A percentile compares a stretch with the other conserved stretches of the same genome.
Evolutionary conservation across 1,140 invertebrate genomes (phyloP).

Genomic region (Oreohelix idahoensis): DNA sequence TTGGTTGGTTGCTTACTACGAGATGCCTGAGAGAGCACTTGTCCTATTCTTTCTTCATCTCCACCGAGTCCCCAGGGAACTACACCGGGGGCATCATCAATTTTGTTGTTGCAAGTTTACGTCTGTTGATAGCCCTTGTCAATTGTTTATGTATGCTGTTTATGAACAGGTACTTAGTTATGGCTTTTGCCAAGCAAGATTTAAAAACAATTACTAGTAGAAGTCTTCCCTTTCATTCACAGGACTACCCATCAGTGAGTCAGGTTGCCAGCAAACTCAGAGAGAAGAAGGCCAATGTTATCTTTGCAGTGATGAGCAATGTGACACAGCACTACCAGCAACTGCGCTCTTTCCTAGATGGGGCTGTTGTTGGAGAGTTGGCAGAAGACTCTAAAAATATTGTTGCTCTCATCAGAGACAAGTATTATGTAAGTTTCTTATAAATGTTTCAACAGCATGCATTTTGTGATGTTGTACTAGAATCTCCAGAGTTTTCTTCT

Average conservation of each 20-base stretch:
- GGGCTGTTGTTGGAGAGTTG: slow-evolving; percentile 86
- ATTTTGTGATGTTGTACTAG: neutral
- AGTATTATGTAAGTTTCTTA: slow-evolving; percentile 83
- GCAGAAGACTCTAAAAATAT: slow-evolving; percentile 93
- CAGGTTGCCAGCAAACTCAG: slow-evolving; percentile 88
- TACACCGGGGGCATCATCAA: too few relatives aligned
- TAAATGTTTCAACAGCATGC: neutral
- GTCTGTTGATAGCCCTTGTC: too few relatives aligned
- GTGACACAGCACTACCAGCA: slow-evolving; percentile 82
- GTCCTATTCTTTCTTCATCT: too few relatives aligned
- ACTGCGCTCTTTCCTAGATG: slow-evolving; percentile 80
- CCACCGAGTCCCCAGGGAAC: too few relatives aligned
- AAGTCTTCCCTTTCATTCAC: neutral
- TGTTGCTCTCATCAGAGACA: slow-evolving; percentile 89
- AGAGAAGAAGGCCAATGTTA: slow-evolving; percentile 95
- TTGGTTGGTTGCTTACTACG: too few relatives aligned
- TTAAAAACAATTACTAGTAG: too few relatives aligned
- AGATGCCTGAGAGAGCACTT: too few relatives aligned
- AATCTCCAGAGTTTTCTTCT: too few relatives aligned
- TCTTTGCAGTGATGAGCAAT: slow-evolving; percentile 95
- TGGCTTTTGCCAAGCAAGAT: too few relatives aligned
- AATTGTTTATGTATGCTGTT: too few relatives aligned
- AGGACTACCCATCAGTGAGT: slow-evolving; percentile 98
- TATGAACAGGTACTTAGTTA: too few relatives aligned
- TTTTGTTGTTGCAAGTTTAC: too few relatives aligned